Evolutionary conservation across 2,888 invertebrate species (phyloP).

Genomic region (Drosophila neonasuta): DNA sequence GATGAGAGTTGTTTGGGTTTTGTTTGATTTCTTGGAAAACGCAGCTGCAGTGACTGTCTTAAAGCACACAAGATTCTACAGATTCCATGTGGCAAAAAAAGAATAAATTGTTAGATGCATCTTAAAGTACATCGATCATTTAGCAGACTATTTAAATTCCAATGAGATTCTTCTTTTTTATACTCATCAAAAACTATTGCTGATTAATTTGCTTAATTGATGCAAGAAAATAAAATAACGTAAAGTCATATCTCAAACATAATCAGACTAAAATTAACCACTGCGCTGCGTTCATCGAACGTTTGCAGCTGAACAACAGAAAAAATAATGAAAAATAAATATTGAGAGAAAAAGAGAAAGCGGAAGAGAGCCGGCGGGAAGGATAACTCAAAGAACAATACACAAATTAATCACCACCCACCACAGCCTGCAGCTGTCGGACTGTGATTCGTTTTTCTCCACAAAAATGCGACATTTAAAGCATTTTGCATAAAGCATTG

Average conservation of each 20-base stretch:
- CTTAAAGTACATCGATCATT: neutral
- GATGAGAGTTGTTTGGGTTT: constrained; percentile 14
- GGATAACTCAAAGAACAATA: constrained; percentile 64
- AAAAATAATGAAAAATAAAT: constrained; percentile 22
- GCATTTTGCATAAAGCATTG: constrained; percentile 65
- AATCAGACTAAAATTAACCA: constrained; percentile 23
- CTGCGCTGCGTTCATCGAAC: constrained; percentile 44
- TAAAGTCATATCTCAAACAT: constrained; percentile 37
- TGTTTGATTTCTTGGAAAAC: constrained; percentile 8
- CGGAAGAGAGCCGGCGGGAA: constrained; percentile 4
- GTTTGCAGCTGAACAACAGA: constrained; percentile 16
- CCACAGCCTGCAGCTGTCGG: constrained; percentile 17
- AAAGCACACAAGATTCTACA: neutral
- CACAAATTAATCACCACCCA: constrained; percentile 72
- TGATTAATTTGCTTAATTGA: no score
- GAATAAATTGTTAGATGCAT: neutral
- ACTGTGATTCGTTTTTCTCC: constrained; percentile 51
- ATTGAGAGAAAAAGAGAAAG: constrained; percentile 9
- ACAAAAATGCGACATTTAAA: constrained; percentile 72
- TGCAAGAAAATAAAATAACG: no score
- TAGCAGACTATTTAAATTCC: neutral
- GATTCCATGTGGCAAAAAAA: neutral
- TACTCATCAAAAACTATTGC: no score
- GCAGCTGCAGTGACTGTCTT: neutral
- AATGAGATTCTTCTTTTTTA: no score